Evolutionary conservation across 2,113 vertebrate genomes (phyloP).

Genomic region (Empidonax alnorum): DNA sequence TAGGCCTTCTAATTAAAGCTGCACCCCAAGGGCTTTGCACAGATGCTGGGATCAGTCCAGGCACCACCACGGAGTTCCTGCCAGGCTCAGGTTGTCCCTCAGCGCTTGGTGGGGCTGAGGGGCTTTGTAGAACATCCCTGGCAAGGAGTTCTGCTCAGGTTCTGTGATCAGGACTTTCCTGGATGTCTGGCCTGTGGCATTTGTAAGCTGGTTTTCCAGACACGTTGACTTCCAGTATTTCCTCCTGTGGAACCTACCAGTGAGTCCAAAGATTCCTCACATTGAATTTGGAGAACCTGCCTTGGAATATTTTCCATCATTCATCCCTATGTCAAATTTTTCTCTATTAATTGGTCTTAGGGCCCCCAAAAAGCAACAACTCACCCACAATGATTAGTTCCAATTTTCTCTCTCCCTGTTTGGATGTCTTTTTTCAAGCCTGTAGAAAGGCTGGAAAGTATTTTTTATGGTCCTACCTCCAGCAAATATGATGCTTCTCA

Average conservation of each 20-base stretch:
- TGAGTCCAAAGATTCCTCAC: not conserved
- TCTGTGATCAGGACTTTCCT: not conserved
- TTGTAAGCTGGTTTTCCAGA: not conserved
- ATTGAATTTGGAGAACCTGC: too few species aligned
- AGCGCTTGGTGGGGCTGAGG: not conserved
- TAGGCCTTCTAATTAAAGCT: not conserved
- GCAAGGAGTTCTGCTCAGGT: not conserved
- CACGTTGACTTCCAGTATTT: not conserved
- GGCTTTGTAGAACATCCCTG: not conserved
- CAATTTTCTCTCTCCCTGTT: not conserved
- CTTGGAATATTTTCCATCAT: not conserved
- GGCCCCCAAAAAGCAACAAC: fast-evolving
- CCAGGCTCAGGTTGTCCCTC: not conserved
- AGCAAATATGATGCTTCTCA: not conserved
- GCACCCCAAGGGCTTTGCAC: not conserved
- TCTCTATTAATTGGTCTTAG: not conserved
- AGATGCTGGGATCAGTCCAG: not conserved
- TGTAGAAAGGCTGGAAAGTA: not conserved
- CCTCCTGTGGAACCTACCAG: not conserved
- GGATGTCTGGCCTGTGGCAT: not conserved
- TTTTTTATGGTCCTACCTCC: not conserved
- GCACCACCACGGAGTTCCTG: not conserved
- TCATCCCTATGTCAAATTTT: not conserved
- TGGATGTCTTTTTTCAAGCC: not conserved
- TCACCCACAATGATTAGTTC: fast-evolving